Evolutionary conservation across 2,888 invertebrate species (phyloP).

Genomic region (Thyatira batis): DNA sequence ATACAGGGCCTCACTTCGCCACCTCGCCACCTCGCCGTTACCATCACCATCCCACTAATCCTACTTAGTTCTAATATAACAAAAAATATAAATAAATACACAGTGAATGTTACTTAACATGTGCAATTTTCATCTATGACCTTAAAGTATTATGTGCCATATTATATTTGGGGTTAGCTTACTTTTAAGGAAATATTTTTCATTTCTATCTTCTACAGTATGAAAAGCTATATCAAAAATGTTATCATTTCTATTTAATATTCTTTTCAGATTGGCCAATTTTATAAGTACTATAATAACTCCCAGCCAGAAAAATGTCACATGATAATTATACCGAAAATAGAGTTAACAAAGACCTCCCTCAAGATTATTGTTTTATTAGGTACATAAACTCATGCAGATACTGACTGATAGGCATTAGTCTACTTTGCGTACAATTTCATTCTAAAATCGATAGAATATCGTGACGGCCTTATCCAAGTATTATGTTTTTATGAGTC

Average conservation of each 20-base stretch:
- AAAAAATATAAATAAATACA: slow-evolving; percentile 77
- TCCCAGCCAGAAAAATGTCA: background rate
- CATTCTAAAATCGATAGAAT: slow-evolving; percentile 60
- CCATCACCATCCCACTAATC: slow-evolving; percentile 41
- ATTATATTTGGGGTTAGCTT: slow-evolving; percentile 52
- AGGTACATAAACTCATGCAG: background rate
- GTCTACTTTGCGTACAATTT: slow-evolving; percentile 43
- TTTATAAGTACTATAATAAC: slow-evolving; percentile 12
- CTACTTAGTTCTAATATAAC: slow-evolving; percentile 75
- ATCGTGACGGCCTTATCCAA: slow-evolving; percentile 57
- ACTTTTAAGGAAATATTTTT: slow-evolving; percentile 33
- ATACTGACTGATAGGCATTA: background rate
- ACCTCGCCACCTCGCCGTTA: no score
- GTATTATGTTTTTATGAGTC: slow-evolving; percentile 62
- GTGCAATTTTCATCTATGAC: slow-evolving; percentile 71
- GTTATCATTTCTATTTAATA: slow-evolving; percentile 13
- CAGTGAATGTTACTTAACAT: slow-evolving; percentile 78
- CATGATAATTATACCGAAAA: background rate
- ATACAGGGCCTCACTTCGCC: slow-evolving; percentile 56
- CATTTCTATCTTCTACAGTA: slow-evolving; percentile 32
- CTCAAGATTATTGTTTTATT: background rate
- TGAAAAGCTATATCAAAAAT: slow-evolving; percentile 50
- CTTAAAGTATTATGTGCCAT: slow-evolving; percentile 60
- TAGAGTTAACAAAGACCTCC: background rate
- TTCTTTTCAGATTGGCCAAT: slow-evolving; percentile 34